Base-by-base conservation (phyloP, 2,797 vertebrate genomes). In the Cryptoprocta ferox region DNA sequence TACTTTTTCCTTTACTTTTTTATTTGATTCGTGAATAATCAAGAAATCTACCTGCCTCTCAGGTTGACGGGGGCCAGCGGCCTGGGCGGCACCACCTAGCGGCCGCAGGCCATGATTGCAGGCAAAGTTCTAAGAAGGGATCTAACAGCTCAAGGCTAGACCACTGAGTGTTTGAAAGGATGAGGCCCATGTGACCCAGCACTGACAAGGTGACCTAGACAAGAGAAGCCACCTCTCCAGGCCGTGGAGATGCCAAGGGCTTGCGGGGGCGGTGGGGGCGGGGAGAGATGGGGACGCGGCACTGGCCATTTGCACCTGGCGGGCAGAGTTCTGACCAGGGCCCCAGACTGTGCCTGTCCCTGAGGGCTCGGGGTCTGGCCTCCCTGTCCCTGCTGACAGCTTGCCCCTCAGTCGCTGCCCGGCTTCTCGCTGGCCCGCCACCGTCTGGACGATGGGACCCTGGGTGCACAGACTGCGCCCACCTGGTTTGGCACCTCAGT, bases 141-240 rank as follows among this genome's bases (percentile, higher is more conserved):
- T 35, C n/a, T 6, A 26, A 3, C 3, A 6, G n/a, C 32, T 19
- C 2, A 1, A 39, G 30, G 2, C n/a, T 2, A 14, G 30, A 89
- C 9, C 37, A 45, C 2, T 3, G 9, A 32, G 11, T 16, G 56
- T 32, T 30, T 32, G 3, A 12, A 83, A 15, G 4, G 15, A 35
- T 1, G 1, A 59, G 0, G 50, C 13, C 42, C 7, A n/a, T 0
- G n/a, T 28, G 70, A 15, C 18, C 1, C 0, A 0, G n/a, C 66
- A 4, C 10, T 37, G 42, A 16, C 15, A 4, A 0, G 3, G 35
- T 15, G 53, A 35, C 3, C 6, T 3, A 61, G 39, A 5, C 59
- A 18, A 1, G 37, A 21, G 56, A 16, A 21, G 21, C 76, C 16
- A 18, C 16, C 80, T 32, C 56, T 32, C 71, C 50, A 50, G 37